These are phyloP conservation scores for Bhutanitis thaidina DNA, from an alignment of 2,888 invertebrate genomes.

Conservation along the genomic window DNA sequence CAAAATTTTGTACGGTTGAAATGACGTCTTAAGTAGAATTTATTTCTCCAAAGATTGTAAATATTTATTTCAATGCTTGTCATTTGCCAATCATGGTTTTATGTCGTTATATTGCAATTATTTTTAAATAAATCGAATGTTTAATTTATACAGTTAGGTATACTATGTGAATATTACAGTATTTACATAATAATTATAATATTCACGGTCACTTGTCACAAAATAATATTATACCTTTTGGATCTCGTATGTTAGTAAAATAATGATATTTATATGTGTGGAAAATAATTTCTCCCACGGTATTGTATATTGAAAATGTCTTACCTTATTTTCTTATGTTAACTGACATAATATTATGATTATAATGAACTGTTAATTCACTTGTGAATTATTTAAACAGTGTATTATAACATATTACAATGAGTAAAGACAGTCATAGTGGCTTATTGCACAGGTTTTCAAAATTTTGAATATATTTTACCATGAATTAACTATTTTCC, in stretches of 20 bases:
- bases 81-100: no score
- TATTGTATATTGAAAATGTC: not conserved
- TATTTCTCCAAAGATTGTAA: no score
- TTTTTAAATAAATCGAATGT: no score
- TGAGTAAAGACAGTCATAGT: no score
- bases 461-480: no score
- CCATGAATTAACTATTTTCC: no score
- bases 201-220: slow-evolving; percentile 2
- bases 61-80: no score
- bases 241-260: slow-evolving; percentile 13
- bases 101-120: no score
- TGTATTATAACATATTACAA: no score
- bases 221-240: slow-evolving; percentile 9
- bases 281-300: not conserved
- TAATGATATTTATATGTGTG: slow-evolving; percentile 9
- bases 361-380: not conserved
- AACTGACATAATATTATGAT: not conserved
- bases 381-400: not conserved
- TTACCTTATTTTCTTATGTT: not conserved
- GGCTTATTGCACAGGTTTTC: no score
- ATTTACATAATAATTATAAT: not conserved
- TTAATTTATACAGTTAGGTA: not conserved
- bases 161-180: not conserved
- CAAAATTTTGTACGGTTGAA: no score
- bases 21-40: no score